Evolutionary conservation across 2,888 invertebrate species (phyloP).

Genomic region (Ceramica pisi): DNA sequence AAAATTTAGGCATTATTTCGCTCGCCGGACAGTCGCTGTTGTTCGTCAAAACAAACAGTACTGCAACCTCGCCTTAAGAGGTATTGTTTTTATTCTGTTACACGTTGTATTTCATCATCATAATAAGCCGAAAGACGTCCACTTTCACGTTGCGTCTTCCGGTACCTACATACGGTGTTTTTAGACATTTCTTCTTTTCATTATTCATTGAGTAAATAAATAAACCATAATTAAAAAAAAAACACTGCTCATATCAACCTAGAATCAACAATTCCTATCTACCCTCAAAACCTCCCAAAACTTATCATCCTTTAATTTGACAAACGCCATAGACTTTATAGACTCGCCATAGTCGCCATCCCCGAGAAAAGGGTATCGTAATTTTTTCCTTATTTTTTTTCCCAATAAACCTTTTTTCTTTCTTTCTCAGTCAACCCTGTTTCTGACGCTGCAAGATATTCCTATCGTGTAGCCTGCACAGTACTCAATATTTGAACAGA

Average conservation of each 20-base stretch:
- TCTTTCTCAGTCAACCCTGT: slow-evolving; percentile 44
- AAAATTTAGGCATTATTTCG: no score
- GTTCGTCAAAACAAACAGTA: no score
- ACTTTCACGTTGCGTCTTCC: no score
- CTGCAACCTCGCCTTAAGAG: no score
- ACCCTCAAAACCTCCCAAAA: background rate
- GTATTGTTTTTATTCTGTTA: no score
- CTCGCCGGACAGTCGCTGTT: no score
- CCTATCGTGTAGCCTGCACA: slow-evolving; percentile 55
- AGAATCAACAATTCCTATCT: background rate
- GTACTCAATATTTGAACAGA: slow-evolving; percentile 90
- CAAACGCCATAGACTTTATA: slow-evolving; percentile 12
- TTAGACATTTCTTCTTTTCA: no score
- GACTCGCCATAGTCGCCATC: slow-evolving; percentile 3
- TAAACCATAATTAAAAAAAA: no score
- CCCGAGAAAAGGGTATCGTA: slow-evolving; percentile 17
- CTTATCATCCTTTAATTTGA: slow-evolving; percentile 13
- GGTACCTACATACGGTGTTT: no score
- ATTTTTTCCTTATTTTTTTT: slow-evolving; percentile 13
- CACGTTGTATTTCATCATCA: no score
- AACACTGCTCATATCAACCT: background rate
- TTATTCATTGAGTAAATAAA: no score
- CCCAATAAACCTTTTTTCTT: slow-evolving; percentile 21
- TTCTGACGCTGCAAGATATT: slow-evolving; percentile 54
- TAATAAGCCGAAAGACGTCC: no score